Percentiles rank a stretch among this genome's conserved stretches.
Conservation (phyloP, 2,888 invertebrate species). For the Itoplectis maculator region DNA sequence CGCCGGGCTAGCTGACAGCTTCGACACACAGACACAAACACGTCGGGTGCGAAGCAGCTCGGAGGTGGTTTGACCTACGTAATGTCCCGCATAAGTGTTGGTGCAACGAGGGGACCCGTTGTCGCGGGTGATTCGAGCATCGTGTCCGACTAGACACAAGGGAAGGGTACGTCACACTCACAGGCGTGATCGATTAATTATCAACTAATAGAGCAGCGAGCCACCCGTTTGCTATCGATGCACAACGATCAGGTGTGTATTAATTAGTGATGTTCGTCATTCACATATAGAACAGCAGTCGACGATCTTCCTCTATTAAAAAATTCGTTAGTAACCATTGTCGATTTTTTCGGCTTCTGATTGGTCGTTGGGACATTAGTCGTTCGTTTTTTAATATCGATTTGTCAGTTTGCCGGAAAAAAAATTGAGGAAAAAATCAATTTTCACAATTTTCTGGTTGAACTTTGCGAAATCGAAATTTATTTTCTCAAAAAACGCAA, state of each 20-base stretch:
- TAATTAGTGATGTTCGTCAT: too few relatives aligned
- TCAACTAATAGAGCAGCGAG: conserved; percentile 43
- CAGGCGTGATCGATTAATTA: conserved; percentile 66
- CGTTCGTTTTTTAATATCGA: too few relatives aligned
- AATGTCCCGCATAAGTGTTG: conserved; percentile 8
- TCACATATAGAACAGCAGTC: too few relatives aligned
- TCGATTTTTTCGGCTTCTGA: too few relatives aligned
- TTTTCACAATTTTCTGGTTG: too few relatives aligned
- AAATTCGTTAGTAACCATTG: too few relatives aligned
- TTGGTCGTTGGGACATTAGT: too few relatives aligned
- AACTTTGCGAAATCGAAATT: too few relatives aligned
- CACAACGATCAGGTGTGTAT: neutral
- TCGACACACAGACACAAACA: conserved; percentile 25
- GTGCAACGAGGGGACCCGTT: conserved; percentile 12
- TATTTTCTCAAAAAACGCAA: too few relatives aligned
- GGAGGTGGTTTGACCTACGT: conserved; percentile 10
- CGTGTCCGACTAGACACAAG: conserved; percentile 9
- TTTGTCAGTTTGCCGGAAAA: too few relatives aligned
- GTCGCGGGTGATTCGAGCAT: conserved; percentile 4
- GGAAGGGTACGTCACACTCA: conserved; percentile 22
- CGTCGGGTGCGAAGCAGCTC: conserved; percentile 17
- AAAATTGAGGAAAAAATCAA: too few relatives aligned
- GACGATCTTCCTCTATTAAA: too few relatives aligned
- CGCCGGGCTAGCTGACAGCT: conserved; percentile 28
- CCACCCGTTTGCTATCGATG: neutral